A percentile compares a stretch with the other conserved stretches of the same genome.
Evolutionary conservation across 2,797 vertebrate species (phyloP).

Genomic region (Pangasius macronema): DNA sequence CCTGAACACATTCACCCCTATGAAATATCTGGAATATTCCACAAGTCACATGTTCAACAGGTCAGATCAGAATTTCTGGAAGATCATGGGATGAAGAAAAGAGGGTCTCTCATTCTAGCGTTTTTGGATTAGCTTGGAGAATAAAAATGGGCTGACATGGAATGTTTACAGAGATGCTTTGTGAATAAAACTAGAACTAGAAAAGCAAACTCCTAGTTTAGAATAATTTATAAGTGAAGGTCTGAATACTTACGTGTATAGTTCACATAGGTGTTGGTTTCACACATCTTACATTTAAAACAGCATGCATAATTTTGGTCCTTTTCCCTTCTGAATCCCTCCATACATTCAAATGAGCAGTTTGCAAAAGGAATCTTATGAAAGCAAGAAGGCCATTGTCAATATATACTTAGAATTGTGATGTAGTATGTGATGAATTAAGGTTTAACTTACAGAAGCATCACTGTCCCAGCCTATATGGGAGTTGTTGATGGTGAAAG

Average conservation of each 20-base stretch:
- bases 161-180: not conserved
- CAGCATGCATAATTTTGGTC: slow-evolving; percentile 73
- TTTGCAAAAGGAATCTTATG: slow-evolving; percentile 67
- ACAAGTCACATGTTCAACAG: not conserved
- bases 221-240: not conserved
- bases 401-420: not conserved
- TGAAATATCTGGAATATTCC: not conserved
- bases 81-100: not conserved
- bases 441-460: slow-evolving; percentile 56
- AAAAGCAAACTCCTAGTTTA: not conserved
- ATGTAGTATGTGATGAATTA: not conserved
- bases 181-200: not conserved
- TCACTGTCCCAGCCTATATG: slow-evolving; percentile 72
- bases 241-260: slow-evolving; percentile 54
- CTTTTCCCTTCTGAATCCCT: slow-evolving; percentile 63
- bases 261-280: slow-evolving; percentile 74
- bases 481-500: slow-evolving; percentile 64
- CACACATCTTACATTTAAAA: slow-evolving; percentile 73
- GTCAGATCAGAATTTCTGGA: not conserved
- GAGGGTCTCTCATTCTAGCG: not conserved
- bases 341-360: slow-evolving; percentile 73
- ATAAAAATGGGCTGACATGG: not conserved
- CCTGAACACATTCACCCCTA: not conserved
- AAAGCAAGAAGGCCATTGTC: slow-evolving; percentile 22
- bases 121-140: not conserved